phyloP scores from a whole-genome alignment of 1,140 invertebrate species.

The Aphelinus atriplicis region DNA sequence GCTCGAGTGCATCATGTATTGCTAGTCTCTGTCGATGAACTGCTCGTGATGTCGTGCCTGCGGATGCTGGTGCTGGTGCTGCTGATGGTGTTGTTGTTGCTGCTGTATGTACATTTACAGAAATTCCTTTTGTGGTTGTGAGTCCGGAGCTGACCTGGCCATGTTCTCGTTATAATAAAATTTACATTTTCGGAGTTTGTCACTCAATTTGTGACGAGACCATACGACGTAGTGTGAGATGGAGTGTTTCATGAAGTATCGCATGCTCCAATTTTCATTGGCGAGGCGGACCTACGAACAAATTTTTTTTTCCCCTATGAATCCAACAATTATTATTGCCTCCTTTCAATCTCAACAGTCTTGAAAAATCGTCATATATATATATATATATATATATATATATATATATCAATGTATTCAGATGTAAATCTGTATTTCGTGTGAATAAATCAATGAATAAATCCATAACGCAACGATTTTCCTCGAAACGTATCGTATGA shows the following conservation, averaged over 20 bases:
- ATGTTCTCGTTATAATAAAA: constrained; percentile 45
- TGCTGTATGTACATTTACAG: constrained; percentile 56
- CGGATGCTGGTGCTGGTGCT: constrained; percentile 53
- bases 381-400: neutral
- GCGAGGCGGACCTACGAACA: constrained; percentile 43
- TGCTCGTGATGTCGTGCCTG: constrained; percentile 49
- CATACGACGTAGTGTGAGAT: constrained; percentile 59
- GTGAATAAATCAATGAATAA: no score
- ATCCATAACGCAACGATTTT: no score
- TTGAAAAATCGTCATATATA: no score
- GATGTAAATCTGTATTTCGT: no score
- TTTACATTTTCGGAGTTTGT: constrained; percentile 72
- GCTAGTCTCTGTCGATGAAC: constrained; percentile 46
- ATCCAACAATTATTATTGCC: no score
- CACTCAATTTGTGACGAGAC: constrained; percentile 77
- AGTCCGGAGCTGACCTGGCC: constrained; percentile 39
- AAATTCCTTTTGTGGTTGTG: constrained; percentile 52
- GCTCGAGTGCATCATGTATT: constrained; percentile 51
- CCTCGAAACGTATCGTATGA: no score
- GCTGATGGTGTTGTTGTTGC: constrained; percentile 50
- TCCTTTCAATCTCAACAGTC: no score
- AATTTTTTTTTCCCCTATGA: neutral
- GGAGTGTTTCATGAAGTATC: constrained; percentile 48
- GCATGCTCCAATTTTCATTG: constrained; percentile 50
- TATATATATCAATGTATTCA: no score